These are phyloP conservation scores for Trematomus loennbergii DNA, from an alignment of 2,113 vertebrate genomes.

Conservation along the genomic window DNA sequence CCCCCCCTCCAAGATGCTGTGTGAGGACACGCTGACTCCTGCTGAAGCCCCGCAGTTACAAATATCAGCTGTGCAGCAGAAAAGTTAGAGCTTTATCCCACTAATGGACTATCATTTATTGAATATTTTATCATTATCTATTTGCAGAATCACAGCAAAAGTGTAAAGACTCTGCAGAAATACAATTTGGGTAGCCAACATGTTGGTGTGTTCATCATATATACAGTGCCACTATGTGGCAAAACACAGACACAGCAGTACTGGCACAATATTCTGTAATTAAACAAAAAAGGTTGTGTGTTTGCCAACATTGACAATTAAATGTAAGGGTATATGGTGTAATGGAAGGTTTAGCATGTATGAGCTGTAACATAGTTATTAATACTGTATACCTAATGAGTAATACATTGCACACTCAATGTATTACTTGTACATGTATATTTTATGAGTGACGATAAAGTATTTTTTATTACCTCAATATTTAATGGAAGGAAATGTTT, in stretches of 20 bases:
- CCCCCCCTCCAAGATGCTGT: neutral
- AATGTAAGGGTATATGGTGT: neutral
- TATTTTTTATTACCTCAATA: neutral
- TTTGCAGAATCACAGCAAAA: neutral
- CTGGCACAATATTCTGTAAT: neutral
- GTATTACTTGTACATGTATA: neutral
- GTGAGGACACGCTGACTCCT: neutral
- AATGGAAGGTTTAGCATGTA: neutral
- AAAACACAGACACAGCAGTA: conserved; percentile 55
- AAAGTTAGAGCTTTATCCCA: neutral
- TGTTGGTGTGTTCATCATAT: conserved; percentile 22
- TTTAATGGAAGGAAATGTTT: neutral
- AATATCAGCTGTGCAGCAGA: neutral
- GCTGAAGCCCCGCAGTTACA: neutral
- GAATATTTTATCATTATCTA: neutral
- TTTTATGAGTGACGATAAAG: neutral
- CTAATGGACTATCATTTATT: neutral
- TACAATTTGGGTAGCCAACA: neutral
- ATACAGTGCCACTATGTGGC: conserved; percentile 72
- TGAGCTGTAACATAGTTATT: neutral
- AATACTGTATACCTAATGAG: neutral
- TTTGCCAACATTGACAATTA: neutral
- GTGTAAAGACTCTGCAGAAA: conserved; percentile 15
- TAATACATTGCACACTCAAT: neutral
- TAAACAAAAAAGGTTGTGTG: neutral